These are phyloP conservation scores for Habrosyne pyritoides DNA, from an alignment of 2,888 invertebrate genomes.

Conservation along the genomic window DNA sequence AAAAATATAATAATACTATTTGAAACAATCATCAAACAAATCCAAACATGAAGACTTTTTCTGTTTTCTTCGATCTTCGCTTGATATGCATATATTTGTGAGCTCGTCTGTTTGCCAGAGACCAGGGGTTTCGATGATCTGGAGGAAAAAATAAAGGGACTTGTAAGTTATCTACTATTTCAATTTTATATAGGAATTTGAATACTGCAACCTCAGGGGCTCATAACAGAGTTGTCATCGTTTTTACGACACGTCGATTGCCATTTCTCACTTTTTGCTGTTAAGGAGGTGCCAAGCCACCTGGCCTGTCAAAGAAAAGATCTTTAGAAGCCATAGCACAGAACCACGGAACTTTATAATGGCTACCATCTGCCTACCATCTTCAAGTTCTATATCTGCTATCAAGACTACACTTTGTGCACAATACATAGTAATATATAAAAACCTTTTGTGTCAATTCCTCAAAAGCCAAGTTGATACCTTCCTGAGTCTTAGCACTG, in stretches of 20 bases:
- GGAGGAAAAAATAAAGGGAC: conserved; percentile 17
- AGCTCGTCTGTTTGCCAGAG: conserved; percentile 85
- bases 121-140: conserved; percentile 98
- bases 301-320: too few relatives aligned
- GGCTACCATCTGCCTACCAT: too few relatives aligned
- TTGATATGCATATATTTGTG: conserved; percentile 72
- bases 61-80: conserved; percentile 49
- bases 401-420: too few relatives aligned
- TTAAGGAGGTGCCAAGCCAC: too few relatives aligned
- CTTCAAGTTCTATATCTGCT: too few relatives aligned
- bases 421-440: neutral
- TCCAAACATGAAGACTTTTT: conserved; percentile 66
- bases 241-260: too few relatives aligned
- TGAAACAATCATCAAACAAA: conserved; percentile 61
- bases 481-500: conserved; percentile 98
- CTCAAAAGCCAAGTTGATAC: conserved; percentile 97
- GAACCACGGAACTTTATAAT: too few relatives aligned
- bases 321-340: too few relatives aligned
- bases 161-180: neutral
- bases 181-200: too few relatives aligned
- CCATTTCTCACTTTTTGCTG: too few relatives aligned
- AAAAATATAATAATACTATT: conserved; percentile 45
- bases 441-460: conserved; percentile 98
- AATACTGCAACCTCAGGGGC: too few relatives aligned
- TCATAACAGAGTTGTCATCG: too few relatives aligned